Percentiles rank a stretch among this genome's conserved stretches.
These are phyloP conservation scores for Keiferia lycopersicella DNA, from an alignment of 2,888 invertebrate species.

Conservation along the genomic window DNA sequence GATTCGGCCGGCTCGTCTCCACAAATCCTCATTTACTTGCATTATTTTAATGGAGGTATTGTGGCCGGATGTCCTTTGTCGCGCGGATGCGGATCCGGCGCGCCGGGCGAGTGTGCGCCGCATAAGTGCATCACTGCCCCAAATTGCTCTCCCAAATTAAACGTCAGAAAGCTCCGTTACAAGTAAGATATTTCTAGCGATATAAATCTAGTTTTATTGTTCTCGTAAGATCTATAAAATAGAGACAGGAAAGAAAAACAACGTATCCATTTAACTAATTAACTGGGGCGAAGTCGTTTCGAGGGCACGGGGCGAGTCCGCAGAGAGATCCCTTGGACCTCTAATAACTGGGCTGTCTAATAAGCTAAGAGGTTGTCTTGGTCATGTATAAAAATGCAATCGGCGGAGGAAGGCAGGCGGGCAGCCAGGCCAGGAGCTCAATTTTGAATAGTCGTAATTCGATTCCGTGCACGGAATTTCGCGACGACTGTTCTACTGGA, in stretches of 20 bases:
- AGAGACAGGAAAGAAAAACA: conserved; percentile 53
- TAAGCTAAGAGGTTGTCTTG: conserved; percentile 78
- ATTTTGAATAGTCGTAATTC: too few relatives aligned
- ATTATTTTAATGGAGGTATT: conserved; percentile 82
- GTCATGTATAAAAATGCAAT: conserved; percentile 76
- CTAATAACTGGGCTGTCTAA: conserved; percentile 75
- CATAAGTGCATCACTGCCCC: conserved; percentile 70
- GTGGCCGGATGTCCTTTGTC: conserved; percentile 79
- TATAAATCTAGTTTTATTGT: conserved; percentile 50
- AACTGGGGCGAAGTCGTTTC: conserved; percentile 64
- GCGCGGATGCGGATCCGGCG: conserved; percentile 64
- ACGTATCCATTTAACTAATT: conserved; percentile 75
- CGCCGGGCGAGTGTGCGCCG: conserved; percentile 70
- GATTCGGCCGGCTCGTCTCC: conserved; percentile 74
- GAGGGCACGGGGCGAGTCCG: conserved; percentile 57
- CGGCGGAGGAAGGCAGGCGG: conserved; percentile 53
- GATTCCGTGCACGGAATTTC: too few relatives aligned
- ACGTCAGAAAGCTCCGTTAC: conserved; percentile 59
- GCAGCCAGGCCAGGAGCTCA: too few relatives aligned
- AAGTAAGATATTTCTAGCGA: conserved; percentile 53
- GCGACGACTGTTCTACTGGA: too few relatives aligned
- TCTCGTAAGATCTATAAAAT: conserved; percentile 48
- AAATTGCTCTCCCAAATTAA: conserved; percentile 65
- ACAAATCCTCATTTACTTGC: conserved; percentile 81
- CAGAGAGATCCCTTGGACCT: conserved; percentile 68